These are phyloP conservation scores for Drosophila mimetica DNA, from an alignment of 2,888 invertebrate genomes.

Conservation along the genomic window DNA sequence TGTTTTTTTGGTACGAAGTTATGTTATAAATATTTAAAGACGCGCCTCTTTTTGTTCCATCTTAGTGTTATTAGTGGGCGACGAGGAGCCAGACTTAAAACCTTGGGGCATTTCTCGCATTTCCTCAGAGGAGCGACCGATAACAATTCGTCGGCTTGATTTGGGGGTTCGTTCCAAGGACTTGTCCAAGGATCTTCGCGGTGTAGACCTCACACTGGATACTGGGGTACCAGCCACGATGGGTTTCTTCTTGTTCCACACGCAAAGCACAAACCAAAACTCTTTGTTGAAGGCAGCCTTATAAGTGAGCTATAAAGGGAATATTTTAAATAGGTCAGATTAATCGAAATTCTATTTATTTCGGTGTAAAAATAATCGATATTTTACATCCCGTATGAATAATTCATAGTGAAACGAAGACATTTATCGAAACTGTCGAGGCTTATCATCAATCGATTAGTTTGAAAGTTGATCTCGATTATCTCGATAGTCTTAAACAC, in stretches of 20 bases:
- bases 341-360: not conserved
- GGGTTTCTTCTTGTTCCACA: conserved; percentile 81
- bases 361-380: too few relatives aligned
- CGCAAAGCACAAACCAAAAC: conserved; percentile 70
- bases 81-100: conserved; percentile 11
- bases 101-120: conserved; percentile 59
- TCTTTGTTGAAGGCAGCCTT: conserved; percentile 72
- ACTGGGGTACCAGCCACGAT: conserved; percentile 58
- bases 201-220: conserved; percentile 66
- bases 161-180: conserved; percentile 68
- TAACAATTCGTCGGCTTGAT: conserved; percentile 55
- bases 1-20: too few relatives aligned
- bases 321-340: not conserved
- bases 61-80: not conserved
- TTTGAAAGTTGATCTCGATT: too few relatives aligned
- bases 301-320: conserved; percentile 54
- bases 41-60: conserved; percentile 12
- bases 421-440: too few relatives aligned
- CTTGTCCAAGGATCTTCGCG: conserved; percentile 66
- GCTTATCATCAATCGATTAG: too few relatives aligned
- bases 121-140: conserved; percentile 63
- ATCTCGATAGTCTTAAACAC: not conserved
- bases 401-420: too few relatives aligned
- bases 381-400: too few relatives aligned
- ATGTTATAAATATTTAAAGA: conserved; percentile 2